A percentile compares a stretch with the other conserved stretches of the same genome.
These are phyloP conservation scores for Silurus lanzhouensis DNA, from an alignment of 2,797 vertebrate species.

Conservation along the genomic window DNA sequence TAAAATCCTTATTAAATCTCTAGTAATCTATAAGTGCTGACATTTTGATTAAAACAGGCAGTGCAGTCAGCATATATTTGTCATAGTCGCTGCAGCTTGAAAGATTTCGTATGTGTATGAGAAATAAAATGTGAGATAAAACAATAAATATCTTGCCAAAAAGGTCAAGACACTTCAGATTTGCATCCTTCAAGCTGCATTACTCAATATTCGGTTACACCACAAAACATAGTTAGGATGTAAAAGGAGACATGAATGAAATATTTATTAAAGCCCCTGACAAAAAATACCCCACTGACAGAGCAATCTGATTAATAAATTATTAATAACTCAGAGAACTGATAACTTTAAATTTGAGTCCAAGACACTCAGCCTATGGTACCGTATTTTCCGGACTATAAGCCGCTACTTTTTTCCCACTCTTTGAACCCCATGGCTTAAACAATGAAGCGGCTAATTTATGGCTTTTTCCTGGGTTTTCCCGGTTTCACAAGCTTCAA, in stretches of 20 bases:
- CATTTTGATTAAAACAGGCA: background rate
- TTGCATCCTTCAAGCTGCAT: background rate
- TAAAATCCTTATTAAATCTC: slow-evolving; percentile 17
- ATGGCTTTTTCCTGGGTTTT: too few relatives aligned
- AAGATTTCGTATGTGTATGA: background rate
- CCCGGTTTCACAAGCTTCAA: too few relatives aligned
- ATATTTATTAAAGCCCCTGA: background rate
- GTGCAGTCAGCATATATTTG: background rate
- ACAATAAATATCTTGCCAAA: background rate
- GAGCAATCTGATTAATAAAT: background rate
- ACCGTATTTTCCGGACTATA: too few relatives aligned
- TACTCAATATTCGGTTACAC: background rate
- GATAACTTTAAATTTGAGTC: background rate
- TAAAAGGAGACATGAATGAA: slow-evolving; percentile 11
- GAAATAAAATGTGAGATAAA: background rate
- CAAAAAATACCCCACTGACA: background rate
- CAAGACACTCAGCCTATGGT: too few relatives aligned
- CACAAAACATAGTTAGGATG: background rate
- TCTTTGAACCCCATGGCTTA: too few relatives aligned
- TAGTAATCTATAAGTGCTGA: background rate
- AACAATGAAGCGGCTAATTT: too few relatives aligned
- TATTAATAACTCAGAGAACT: background rate
- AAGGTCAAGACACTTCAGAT: background rate
- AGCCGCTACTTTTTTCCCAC: too few relatives aligned
- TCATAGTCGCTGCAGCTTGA: background rate